Evolutionary conservation across 2,797 vertebrate species (phyloP).

Genomic region (Triplophysa yarkandensis): DNA sequence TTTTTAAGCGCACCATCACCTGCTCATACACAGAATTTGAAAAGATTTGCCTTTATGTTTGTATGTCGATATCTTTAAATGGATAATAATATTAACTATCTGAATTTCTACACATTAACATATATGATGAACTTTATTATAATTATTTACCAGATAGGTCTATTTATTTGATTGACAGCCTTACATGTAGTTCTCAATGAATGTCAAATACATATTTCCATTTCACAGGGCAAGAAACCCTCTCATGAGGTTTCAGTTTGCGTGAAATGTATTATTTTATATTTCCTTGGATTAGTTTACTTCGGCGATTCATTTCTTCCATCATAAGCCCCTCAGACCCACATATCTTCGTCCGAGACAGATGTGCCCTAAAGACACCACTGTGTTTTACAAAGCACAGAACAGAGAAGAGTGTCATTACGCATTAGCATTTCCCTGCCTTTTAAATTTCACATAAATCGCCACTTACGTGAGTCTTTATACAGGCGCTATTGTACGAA

Average conservation of each 20-base stretch:
- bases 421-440: slow-evolving; percentile 39
- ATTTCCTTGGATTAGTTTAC: slow-evolving; percentile 52
- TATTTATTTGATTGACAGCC: not conserved
- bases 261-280: slow-evolving; percentile 51
- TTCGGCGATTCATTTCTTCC: slow-evolving; percentile 55
- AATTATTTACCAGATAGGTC: not conserved
- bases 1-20: too few species aligned
- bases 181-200: not conserved
- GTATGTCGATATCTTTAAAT: too few species aligned
- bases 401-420: slow-evolving; percentile 36
- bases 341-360: slow-evolving; percentile 49
- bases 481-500: slow-evolving; percentile 46
- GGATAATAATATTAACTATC: too few species aligned
- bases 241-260: slow-evolving; percentile 50
- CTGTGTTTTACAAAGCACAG: slow-evolving; percentile 37
- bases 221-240: slow-evolving; percentile 47
- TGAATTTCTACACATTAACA: too few species aligned
- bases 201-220: slow-evolving; percentile 37
- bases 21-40: too few species aligned
- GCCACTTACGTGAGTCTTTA: slow-evolving; percentile 43
- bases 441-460: slow-evolving; percentile 52
- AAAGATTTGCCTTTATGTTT: too few species aligned
- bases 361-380: slow-evolving; percentile 51
- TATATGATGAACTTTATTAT: not conserved
- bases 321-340: slow-evolving; percentile 45